A percentile compares a stretch with the other conserved stretches of the same genome.
Evolutionary conservation across 2,797 vertebrate genomes (phyloP).

Genomic region (Sebastes goodei): DNA sequence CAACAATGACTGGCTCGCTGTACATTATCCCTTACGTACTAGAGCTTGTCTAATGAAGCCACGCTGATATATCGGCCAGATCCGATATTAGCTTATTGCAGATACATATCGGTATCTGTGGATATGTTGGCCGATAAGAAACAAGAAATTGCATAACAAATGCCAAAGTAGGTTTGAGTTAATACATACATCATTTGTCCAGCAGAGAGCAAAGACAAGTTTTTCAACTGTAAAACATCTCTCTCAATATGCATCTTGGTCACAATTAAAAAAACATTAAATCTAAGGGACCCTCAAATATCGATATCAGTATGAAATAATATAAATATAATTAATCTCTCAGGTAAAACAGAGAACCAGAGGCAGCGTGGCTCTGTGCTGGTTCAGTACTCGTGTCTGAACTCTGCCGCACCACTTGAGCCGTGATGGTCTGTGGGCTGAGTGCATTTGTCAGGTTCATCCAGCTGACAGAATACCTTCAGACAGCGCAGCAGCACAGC

Average conservation of each 20-base stretch:
- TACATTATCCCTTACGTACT: too few relatives aligned
- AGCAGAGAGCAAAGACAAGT: background rate
- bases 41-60: too few relatives aligned
- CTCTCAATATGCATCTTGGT: background rate
- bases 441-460: conserved; percentile 73
- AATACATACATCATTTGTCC: background rate
- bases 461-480: conserved; percentile 69
- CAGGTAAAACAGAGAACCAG: background rate
- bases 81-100: background rate
- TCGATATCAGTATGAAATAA: too few relatives aligned
- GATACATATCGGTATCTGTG: background rate
- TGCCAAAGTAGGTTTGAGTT: background rate
- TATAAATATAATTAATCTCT: background rate
- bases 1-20: too few relatives aligned
- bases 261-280: background rate
- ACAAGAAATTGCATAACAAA: background rate
- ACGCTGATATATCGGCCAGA: too few relatives aligned
- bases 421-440: conserved; percentile 63
- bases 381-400: conserved; percentile 48
- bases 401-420: conserved; percentile 56
- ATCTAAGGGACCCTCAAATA: background rate
- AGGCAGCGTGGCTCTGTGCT: conserved; percentile 3
- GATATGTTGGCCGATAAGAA: background rate
- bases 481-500: conserved; percentile 68
- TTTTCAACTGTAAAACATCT: background rate